Base-by-base conservation (phyloP, 2,888 invertebrate species). In the Icerya purchasi region DNA sequence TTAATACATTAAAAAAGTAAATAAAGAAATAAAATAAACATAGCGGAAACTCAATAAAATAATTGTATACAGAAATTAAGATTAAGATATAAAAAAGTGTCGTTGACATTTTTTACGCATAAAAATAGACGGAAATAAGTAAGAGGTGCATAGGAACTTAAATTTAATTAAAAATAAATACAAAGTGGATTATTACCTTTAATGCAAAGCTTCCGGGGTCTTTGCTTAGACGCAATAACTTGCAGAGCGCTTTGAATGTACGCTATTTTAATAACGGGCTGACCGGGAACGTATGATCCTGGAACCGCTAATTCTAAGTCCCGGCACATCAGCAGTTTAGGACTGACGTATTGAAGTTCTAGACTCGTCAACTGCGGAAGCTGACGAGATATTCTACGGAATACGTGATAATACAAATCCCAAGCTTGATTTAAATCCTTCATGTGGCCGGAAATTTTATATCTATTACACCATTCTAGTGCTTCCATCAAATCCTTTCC, bases 331-430 rank as follows among this genome's bases (percentile, higher is more conserved):
- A 92, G 76, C 66, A 97, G 74, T 65, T 91, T 87, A 18, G 94
- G 94, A 61, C 93, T 92, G 8, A 98, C 96, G 72, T 96, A 96
- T 69, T 96, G 93, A 66, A 93, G 75, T 72, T 92, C 92, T 53
- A 93, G 74, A 1, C 87, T 87, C 3, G 91, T 91, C 51, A 92
- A 73, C 70, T 89, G 88, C 2, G 94, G 91, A 65, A 99, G 75
- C 72, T 98, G 98, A 21, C 92, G 82, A 21, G 93, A 89, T 70
- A 98, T 97, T 66, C 93, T 82, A 24, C 96, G 80, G 74, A 98
- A 98, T 58, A 98, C 96, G 71, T 94, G 91, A 74, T 98, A 99
- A 74, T 99, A 99, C 50, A 96, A 77, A 71, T 99, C 97, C 98
- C 98, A 99, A 2, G 98, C 98, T 70, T 93, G 93, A 70, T 93